Evolutionary conservation across 2,797 vertebrate species (phyloP), one percentile per base, ranked within the genome.

Genomic region (Acanthornis magna): DNA sequence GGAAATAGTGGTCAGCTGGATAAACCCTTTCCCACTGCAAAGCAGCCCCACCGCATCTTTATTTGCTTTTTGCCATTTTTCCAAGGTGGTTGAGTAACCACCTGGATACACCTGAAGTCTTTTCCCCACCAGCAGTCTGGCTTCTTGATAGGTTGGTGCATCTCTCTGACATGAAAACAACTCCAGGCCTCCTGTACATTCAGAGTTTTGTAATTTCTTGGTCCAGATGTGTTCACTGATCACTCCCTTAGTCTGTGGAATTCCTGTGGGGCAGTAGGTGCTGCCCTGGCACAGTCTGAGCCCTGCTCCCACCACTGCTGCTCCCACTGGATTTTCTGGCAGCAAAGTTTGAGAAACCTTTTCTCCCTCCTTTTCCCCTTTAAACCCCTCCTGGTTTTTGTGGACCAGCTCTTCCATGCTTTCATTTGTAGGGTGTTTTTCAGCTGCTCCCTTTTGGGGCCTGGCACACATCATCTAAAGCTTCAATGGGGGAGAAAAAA

Each of bases 391-490:
- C 26, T 26, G n/a, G 0, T 14, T 79, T 84, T 78, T 61, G 13
- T 15, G 25, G n/a, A 58, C 38, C 11, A 20, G 38, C 57, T 68
- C 54, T 74, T 38, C 25, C 4, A 2, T 60, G 45, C 61, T 79
- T 34, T 87, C 45, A 43, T 21, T 85, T 61, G 7, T 27, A 43
- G 74, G 47, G 32, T 57, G 57, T 38, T 94, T 83, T 86, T 88
- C 51, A 72, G 53, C 66, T 15, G 0, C 73, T 91, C 60, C 25
- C 50, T 72, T 91, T 48, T 1, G 23, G 53, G 77, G 29, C 74
- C 55, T 81, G 66, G 67, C 80, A 88, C 76, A 54, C 45, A 57
- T 90, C 55, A 29, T 89, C 34, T 58, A 77, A 87, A 71, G 63
- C 88, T 94, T 93, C 57, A 54, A 10, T 10, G 50, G 19, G 11